Evolutionary conservation across 2,113 vertebrate species (phyloP).

Genomic region (Bostrychus sinensis): DNA sequence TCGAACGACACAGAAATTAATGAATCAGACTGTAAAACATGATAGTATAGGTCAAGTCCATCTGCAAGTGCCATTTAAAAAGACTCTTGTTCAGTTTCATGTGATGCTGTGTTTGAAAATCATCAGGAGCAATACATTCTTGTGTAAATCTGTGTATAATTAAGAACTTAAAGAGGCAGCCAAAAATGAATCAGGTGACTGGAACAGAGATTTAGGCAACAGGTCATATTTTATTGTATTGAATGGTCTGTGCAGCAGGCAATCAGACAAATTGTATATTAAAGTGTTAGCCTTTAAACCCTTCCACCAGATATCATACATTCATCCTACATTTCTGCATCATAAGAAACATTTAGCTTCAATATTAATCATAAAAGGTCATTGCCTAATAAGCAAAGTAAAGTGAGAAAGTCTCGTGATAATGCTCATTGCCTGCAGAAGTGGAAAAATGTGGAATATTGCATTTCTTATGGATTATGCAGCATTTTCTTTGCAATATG

Average conservation of each 20-base stretch:
- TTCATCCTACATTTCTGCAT: background rate
- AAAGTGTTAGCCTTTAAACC: too few species aligned
- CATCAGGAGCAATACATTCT: background rate
- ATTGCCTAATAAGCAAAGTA: background rate
- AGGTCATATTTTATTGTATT: constrained; percentile 22
- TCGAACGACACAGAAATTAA: constrained; percentile 42
- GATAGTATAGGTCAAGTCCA: too few species aligned
- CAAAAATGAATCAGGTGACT: constrained; percentile 52
- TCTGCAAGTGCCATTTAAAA: background rate
- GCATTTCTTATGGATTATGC: constrained; percentile 22
- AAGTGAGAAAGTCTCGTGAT: constrained; percentile 19
- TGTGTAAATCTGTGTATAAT: constrained; percentile 43
- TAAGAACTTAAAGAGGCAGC: constrained; percentile 17
- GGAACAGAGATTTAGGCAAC: constrained; percentile 40
- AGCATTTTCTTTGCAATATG: constrained; percentile 7
- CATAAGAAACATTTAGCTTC: background rate
- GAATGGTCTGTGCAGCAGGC: constrained; percentile 20
- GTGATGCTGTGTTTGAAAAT: background rate
- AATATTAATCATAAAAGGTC: background rate
- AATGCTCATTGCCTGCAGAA: background rate
- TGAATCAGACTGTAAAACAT: background rate
- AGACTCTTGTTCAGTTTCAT: background rate
- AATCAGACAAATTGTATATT: background rate
- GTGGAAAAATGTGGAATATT: background rate
- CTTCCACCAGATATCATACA: too few species aligned